These are phyloP conservation scores for Lonchura striata DNA, from an alignment of 2,113 vertebrate species.

Conservation along the genomic window DNA sequence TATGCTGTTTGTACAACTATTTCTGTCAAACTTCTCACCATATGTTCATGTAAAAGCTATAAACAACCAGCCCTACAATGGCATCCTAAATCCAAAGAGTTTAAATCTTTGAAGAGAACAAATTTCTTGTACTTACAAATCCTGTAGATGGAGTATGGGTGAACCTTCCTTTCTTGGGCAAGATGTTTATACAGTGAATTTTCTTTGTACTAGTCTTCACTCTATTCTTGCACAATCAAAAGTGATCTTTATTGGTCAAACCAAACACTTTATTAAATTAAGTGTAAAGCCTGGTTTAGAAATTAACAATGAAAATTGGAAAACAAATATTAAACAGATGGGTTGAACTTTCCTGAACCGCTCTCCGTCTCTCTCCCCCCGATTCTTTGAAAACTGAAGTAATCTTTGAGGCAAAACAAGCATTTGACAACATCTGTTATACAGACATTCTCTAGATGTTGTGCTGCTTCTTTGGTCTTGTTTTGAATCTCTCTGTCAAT, in stretches of 20 bases:
- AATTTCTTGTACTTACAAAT: conserved; percentile 37
- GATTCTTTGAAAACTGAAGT: neutral
- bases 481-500: conserved; percentile 29
- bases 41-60: neutral
- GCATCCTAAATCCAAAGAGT: neutral
- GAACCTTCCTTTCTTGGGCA: neutral
- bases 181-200: neutral
- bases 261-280: conserved; percentile 16
- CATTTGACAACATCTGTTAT: neutral
- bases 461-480: neutral
- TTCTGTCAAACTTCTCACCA: neutral
- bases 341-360: neutral
- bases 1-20: neutral
- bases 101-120: conserved; percentile 28
- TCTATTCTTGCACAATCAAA: conserved; percentile 24
- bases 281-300: conserved; percentile 18
- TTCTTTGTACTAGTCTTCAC: conserved; percentile 29
- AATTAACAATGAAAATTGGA: conserved; percentile 30
- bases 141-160: neutral
- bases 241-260: conserved; percentile 51
- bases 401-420: conserved; percentile 9
- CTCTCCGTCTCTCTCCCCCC: fast-evolving
- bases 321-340: neutral
- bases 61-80: neutral
- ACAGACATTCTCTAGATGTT: neutral